Base-by-base conservation (phyloP, 2,113 vertebrate genomes). In the Montifringilla adamsi region DNA sequence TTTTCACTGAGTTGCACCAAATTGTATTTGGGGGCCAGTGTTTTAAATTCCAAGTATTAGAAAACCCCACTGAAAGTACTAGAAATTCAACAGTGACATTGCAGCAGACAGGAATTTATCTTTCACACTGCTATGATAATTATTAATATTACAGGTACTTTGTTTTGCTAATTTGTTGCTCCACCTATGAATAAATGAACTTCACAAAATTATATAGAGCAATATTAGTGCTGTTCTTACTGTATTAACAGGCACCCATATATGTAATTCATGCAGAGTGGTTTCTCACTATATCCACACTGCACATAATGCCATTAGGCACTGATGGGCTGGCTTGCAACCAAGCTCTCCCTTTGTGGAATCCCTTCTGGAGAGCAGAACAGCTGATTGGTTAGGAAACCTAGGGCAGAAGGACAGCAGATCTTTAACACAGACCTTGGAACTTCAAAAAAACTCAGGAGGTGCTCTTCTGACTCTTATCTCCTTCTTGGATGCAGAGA, bases 121-220 rank as follows among this genome's bases (percentile, higher is more conserved):
- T 95, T 87, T 81, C 67, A 93, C 93, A 63, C 88, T 79, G 50
- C 66, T 90, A 53, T 2, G 41, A 96, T 96, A 19, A 0, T 93
- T 95, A 86, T 92, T 96, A 97, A 94, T 58, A 84, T 94, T 94
- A 96, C 60, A 87, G 68, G 58, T 86, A 95, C 93, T 96, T 79
- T 83, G 82, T 95, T 97, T 95, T 94, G 91, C 62, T 97, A 96
- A 96, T 96, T 92, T 81, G 88, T 86, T 8, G n/a, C 80, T 95
- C 93, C 93, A 96, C 75, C 95, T 96, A 84, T 58, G 72, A 95
- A 63, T 79, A 96, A 96, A 70, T 62, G 75, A 96, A 97, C 80
- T 94, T 83, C 67, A 89, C 5, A 5, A 90, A 95, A 97, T 97
- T 95, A 90, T 60, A 83, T 0, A 87, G 75, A 93, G 64, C 64